Base-by-base conservation (phyloP, 2,113 vertebrate genomes). In the Cettia cetti region DNA sequence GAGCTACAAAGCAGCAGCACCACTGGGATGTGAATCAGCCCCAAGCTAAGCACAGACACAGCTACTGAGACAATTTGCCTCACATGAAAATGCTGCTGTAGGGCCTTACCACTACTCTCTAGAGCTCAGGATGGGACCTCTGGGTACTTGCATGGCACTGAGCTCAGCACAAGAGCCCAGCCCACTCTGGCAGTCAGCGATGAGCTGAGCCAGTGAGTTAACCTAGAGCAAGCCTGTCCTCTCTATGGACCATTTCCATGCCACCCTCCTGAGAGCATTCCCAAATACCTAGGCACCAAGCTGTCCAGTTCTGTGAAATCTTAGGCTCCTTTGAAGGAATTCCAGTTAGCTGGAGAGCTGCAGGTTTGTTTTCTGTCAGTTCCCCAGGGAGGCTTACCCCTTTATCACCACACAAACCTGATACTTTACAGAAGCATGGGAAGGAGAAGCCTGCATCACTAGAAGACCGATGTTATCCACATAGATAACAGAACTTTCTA, bases 211-310 rank as follows among this genome's bases (percentile, higher is more conserved):
- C 18, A 49, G 45, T 2, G 31, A 79, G 13, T 37, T 54, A 75
- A 37, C 15, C 22, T 7, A 21, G 19, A 49, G 56, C 27, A 61
- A 44, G 15, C 19, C 65, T 61, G 33, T 15, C 45, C 42, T 31
- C 65, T 85, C 75, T n/a, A 31, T 15, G 21, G 33, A 68, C 20
- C 5, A 3, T 3, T 71, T 16, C 26, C 2, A 4, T 0, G 0
- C 7, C n/a, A 74, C 35, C 5, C n/a, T 78, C 45, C 89, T 13
- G 39, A 45, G 15, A 6, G 15, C 20, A 5, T 54, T 56, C 52
- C 57, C 60, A 4, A 65, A 39, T 3, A 75, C 5, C 33, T 4
- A 19, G 47, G 66, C 27, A 42, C 5, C 21, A 64, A 79, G 57
- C 27, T 39, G 24, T 68, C 44, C 53, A 39, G 24, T 28, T 44